Percentiles rank a stretch among this genome's conserved stretches.
Conservation (phyloP, 2,888 invertebrate genomes). For the Elysia crispata region DNA sequence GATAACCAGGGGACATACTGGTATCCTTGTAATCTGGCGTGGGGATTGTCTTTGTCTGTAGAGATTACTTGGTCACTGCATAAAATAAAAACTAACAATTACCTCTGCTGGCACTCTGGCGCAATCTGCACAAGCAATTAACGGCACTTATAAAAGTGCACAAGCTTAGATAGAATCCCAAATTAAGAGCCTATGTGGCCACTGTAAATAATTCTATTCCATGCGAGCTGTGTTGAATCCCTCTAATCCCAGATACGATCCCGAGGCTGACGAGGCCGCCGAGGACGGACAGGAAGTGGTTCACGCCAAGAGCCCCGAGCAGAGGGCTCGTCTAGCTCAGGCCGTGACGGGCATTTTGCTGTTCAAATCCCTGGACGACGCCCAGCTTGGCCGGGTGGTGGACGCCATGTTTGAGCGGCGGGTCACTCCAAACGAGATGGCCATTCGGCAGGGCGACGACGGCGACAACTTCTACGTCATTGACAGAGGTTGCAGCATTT, state of each 20-base stretch:
- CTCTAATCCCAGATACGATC: slow-evolving; percentile 66
- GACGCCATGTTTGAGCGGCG: slow-evolving; percentile 77
- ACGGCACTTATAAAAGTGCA: too few species aligned
- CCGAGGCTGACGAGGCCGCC: slow-evolving; percentile 72
- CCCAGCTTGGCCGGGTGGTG: slow-evolving; percentile 67
- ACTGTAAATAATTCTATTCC: too few species aligned
- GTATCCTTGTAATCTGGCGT: too few species aligned
- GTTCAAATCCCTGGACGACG: slow-evolving; percentile 71
- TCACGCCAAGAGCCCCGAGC: slow-evolving; percentile 74
- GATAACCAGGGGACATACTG: too few species aligned
- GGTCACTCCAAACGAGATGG: slow-evolving; percentile 73
- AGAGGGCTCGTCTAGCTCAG: slow-evolving; percentile 71
- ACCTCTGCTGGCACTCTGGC: too few species aligned
- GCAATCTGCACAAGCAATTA: too few species aligned
- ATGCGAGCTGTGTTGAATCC: too few species aligned
- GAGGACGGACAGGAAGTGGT: slow-evolving; percentile 70
- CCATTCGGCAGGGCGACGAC: slow-evolving; percentile 76
- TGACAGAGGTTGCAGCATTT: slow-evolving; percentile 65
- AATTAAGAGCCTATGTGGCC: too few species aligned
- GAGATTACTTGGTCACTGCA: too few species aligned
- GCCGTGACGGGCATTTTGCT: slow-evolving; percentile 73
- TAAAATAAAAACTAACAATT: too few species aligned
- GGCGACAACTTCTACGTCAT: slow-evolving; percentile 78
- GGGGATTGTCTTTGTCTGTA: too few species aligned
- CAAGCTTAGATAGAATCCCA: too few species aligned